Percentiles rank a stretch among this genome's conserved stretches.
Evolutionary conservation across 2,888 invertebrate species (phyloP).

Genomic region (Hemaris fuciformis): DNA sequence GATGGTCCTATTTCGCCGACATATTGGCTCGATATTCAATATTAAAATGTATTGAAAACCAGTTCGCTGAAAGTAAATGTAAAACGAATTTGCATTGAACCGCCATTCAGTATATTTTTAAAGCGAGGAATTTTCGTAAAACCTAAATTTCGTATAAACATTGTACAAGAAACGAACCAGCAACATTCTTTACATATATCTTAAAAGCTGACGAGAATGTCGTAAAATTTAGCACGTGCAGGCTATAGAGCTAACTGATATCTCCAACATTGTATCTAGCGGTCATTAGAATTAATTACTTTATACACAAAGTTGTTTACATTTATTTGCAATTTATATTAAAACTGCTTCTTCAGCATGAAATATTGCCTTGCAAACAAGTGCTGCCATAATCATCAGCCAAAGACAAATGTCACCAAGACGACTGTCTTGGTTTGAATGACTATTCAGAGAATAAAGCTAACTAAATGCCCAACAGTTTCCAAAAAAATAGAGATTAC

Average conservation of each 20-base stretch:
- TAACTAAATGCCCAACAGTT: too few species aligned
- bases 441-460: too few species aligned
- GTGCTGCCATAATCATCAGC: too few species aligned
- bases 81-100: background rate
- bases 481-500: too few species aligned
- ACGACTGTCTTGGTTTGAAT: too few species aligned
- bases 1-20: background rate
- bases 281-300: conserved; percentile 2
- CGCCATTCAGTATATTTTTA: background rate
- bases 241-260: background rate
- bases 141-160: background rate
- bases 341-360: background rate
- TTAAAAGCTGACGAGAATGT: background rate
- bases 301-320: background rate
- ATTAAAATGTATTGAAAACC: background rate
- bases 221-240: background rate
- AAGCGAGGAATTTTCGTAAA: background rate
- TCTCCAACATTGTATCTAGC: background rate
- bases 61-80: background rate
- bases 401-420: too few species aligned
- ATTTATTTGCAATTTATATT: background rate
- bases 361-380: background rate
- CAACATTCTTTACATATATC: background rate
- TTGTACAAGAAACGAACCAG: background rate
- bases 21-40: background rate